phyloP scores from a whole-genome alignment of 2,113 vertebrate species.

The Myotis yumanensis region DNA sequence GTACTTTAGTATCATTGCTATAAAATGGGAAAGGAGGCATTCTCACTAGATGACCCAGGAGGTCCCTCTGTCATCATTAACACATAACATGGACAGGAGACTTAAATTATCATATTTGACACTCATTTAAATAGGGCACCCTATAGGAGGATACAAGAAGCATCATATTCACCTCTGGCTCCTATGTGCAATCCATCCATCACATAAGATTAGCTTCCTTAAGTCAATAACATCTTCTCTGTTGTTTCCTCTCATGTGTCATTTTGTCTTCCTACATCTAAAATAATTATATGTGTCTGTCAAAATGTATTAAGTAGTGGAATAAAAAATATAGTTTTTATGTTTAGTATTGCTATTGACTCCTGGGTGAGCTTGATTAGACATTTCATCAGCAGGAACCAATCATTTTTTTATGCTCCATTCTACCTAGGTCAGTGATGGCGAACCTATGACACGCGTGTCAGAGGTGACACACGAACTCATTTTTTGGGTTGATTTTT shows the following conservation, averaged over 20 bases:
- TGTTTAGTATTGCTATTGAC: not conserved
- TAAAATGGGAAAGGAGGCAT: not conserved
- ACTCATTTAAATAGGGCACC: not conserved
- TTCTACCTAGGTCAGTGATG: not conserved
- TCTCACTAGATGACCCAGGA: not conserved
- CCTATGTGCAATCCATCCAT: not conserved
- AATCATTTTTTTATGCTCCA: not conserved
- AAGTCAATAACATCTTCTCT: not conserved
- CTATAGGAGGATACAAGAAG: not conserved
- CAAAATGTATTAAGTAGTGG: conserved; percentile 31
- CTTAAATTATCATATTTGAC: not conserved
- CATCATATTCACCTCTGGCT: not conserved
- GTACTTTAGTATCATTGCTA: not conserved
- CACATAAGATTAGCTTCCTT: not conserved
- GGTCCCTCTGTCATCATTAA: not conserved
- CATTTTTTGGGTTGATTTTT: too few species aligned
- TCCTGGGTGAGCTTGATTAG: not conserved
- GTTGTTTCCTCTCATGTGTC: not conserved
- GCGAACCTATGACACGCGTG: too few species aligned
- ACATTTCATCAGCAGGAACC: not conserved
- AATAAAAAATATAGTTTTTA: not conserved
- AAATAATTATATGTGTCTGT: conserved; percentile 22
- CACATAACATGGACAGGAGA: not conserved
- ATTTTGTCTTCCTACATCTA: not conserved
- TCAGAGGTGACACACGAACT: too few species aligned